These are phyloP conservation scores for Ciconia maguari DNA, from an alignment of 2,113 vertebrate species.

Conservation along the genomic window DNA sequence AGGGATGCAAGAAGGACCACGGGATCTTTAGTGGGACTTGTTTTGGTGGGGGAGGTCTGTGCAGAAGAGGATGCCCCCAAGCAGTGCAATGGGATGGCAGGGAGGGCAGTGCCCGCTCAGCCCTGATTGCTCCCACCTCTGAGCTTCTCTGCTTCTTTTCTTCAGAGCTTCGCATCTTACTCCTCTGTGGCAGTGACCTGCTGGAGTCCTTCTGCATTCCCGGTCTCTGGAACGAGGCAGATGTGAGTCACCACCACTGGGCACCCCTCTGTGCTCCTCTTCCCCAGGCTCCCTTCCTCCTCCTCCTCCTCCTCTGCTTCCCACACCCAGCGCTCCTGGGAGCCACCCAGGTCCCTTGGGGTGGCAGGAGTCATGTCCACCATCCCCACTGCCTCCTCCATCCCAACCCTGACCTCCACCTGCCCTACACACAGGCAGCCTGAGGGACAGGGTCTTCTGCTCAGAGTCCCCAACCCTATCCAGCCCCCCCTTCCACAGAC, in stretches of 20 bases:
- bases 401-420: background rate
- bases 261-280: background rate
- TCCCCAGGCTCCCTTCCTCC: background rate
- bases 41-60: background rate
- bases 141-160: background rate
- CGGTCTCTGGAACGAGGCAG: conserved; percentile 96
- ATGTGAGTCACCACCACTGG: conserved; percentile 78
- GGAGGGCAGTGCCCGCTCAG: background rate
- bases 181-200: conserved; percentile 96
- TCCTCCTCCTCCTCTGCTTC: background rate
- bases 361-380: background rate
- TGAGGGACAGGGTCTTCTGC: background rate
- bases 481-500: background rate
- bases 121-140: background rate
- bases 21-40: background rate
- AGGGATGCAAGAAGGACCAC: background rate
- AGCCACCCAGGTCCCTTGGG: background rate
- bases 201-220: conserved; percentile 99
- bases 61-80: background rate
- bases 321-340: background rate
- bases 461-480: background rate
- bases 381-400: background rate
- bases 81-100: background rate
- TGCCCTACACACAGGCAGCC: background rate
- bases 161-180: conserved; percentile 94